A percentile compares a stretch with the other conserved stretches of the same genome.
Evolutionary conservation across 1,140 invertebrate species (phyloP).

Genomic region (Dreissena rostriformis): DNA sequence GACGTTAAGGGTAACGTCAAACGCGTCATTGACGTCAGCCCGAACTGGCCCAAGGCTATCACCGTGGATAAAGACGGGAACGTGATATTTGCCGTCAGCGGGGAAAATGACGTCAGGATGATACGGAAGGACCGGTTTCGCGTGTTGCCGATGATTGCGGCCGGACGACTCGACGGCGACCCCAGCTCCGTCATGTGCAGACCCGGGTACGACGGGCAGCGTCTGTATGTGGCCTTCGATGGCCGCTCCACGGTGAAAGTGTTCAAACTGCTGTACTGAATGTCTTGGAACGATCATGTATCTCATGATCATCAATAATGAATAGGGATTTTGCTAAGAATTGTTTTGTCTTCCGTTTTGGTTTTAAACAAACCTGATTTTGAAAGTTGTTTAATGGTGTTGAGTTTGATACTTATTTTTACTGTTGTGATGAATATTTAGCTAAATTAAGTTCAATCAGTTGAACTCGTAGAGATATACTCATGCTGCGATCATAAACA

Average conservation of each 20-base stretch:
- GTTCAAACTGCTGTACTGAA: slow-evolving; percentile 5
- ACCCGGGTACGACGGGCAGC: not conserved
- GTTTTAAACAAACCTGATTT: too few relatives aligned
- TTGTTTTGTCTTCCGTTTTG: too few relatives aligned
- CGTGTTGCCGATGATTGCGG: not conserved
- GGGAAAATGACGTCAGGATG: slow-evolving; percentile 3
- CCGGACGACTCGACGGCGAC: not conserved
- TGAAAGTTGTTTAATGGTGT: too few relatives aligned
- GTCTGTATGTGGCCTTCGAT: slow-evolving; percentile 16
- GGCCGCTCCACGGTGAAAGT: slow-evolving; percentile 6
- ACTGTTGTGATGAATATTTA: too few relatives aligned
- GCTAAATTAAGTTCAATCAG: too few relatives aligned
- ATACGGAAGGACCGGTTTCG: not conserved
- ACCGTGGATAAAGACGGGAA: slow-evolving; percentile 2
- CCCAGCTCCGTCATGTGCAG: not conserved
- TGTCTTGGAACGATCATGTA: too few relatives aligned
- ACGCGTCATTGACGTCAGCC: slow-evolving; percentile 12
- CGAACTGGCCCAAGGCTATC: slow-evolving; percentile 22
- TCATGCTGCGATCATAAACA: too few relatives aligned
- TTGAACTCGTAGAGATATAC: too few relatives aligned
- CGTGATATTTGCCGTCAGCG: slow-evolving; percentile 12
- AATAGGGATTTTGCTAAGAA: too few relatives aligned
- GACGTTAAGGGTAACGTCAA: slow-evolving; percentile 29
- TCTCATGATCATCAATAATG: too few relatives aligned
- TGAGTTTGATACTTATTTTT: too few relatives aligned